phyloP scores from a whole-genome alignment of 2,113 vertebrate species.

The Motacilla alba region DNA sequence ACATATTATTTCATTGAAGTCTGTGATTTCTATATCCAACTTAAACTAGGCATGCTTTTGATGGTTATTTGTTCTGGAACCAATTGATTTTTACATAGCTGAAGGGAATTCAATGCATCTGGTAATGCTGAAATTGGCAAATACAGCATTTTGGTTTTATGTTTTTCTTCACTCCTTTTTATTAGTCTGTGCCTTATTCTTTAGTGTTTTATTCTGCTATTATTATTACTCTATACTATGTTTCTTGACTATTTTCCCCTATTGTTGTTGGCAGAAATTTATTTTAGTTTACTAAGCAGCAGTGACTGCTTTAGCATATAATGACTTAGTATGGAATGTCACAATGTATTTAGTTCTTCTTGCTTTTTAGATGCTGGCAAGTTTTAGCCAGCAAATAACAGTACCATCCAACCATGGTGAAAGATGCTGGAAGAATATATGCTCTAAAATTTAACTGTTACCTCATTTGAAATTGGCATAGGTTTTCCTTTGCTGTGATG shows the following conservation, averaged over 20 bases:
- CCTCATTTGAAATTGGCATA: background rate
- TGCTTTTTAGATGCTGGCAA: background rate
- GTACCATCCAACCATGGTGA: background rate
- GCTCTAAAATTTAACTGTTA: background rate
- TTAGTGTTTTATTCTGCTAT: background rate
- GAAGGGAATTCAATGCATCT: slow-evolving; percentile 41
- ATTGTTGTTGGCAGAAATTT: background rate
- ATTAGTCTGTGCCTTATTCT: background rate
- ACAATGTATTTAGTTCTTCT: background rate
- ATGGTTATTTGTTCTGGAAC: slow-evolving; percentile 53
- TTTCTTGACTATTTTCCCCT: background rate
- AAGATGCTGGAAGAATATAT: background rate
- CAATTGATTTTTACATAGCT: slow-evolving; percentile 41
- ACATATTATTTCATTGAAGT: background rate
- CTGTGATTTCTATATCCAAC: background rate
- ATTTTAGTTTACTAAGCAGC: background rate
- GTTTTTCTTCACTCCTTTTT: background rate
- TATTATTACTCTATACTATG: background rate
- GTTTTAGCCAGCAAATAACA: background rate
- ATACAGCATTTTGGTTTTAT: background rate
- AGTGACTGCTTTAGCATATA: background rate
- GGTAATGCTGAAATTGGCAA: slow-evolving; percentile 28
- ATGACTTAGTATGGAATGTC: background rate
- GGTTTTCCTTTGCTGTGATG: background rate
- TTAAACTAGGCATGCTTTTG: slow-evolving; percentile 36